Base-by-base conservation (phyloP, 2,888 invertebrate genomes). In the Priocnemis perturbator region DNA sequence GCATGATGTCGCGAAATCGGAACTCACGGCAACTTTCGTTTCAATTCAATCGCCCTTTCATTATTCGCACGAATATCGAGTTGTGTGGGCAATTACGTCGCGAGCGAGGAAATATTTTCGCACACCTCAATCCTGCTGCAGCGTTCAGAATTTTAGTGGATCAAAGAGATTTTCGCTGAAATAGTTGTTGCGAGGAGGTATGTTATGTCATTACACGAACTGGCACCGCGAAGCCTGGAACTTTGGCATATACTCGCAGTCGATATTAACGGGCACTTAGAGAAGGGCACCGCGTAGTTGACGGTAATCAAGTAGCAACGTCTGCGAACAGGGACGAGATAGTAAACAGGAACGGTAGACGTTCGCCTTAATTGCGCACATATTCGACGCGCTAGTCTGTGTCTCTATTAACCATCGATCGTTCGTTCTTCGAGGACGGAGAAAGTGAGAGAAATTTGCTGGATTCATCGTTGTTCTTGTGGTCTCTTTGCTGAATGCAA, bases 341-440 rank as follows among this genome's bases (percentile, higher is more conserved):
- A 62, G 74, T 71, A 73, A 76, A 73, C 66, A 70, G 73, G 69
- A 73, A 62, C 48, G 56, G 45, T 67, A 74, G 71, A 71, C 73
- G 65, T 73, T 74, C 69, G 55, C 60, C 73, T 74, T 76, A 70
- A 75, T 78, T 70, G 61, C 67, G 64, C n/a, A 64, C 65, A 67
- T 64, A 58, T 57, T 50, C 15, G 11, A 19, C 37, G 7, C 44
- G 37, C 4, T 58, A 21, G 15, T 26, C 44, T n/a, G n/a, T 53
- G 21, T 53, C 23, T 21, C 14, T 15, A 14, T 59, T 17, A 7
- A 9, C 37, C 37, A 5, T 37, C 2, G 11, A 3, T 37, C 37
- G 11, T 37, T 9, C 37, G 7, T 37, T 11, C 37, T 37, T 11
- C 7, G 37, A 37, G 37, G 11, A 37, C 2, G 14, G 37, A 11